These are phyloP conservation scores for Sogatella furcifera DNA, from an alignment of 1,140 invertebrate species.

Conservation along the genomic window DNA sequence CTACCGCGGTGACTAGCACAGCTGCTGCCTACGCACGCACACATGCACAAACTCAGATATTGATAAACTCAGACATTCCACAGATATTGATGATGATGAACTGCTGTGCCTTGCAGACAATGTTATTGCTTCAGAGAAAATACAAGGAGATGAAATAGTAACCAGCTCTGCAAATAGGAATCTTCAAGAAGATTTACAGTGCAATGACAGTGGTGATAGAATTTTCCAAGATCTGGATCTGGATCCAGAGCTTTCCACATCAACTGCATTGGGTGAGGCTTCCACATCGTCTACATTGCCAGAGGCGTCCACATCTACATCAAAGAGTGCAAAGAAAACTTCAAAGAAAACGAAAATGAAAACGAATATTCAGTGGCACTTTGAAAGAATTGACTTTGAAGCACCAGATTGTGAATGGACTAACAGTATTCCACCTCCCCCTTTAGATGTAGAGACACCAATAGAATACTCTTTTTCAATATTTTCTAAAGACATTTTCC, in stretches of 20 bases:
- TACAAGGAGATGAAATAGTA: too few species aligned
- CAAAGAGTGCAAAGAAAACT: too few species aligned
- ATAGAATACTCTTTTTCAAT: neutral
- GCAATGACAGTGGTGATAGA: neutral
- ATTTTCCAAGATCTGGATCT: neutral
- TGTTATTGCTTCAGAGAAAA: neutral
- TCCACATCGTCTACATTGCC: neutral
- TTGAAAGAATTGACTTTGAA: neutral
- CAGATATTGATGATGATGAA: neutral
- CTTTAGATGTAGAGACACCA: neutral
- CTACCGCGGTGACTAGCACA: too few species aligned
- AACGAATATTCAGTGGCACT: too few species aligned
- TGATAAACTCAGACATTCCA: too few species aligned
- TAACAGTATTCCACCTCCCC: too few species aligned
- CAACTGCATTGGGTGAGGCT: neutral
- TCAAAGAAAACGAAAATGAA: too few species aligned
- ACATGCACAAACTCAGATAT: too few species aligned
- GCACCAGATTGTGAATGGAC: neutral
- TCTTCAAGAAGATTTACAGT: neutral
- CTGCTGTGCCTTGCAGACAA: neutral
- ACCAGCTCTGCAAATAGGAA: too few species aligned
- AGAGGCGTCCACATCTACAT: neutral
- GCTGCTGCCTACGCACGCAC: too few species aligned
- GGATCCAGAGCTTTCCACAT: neutral
- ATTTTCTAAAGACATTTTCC: neutral